Evolutionary conservation across 2,113 vertebrate genomes (phyloP).

Genomic region (Antennarius striatus): DNA sequence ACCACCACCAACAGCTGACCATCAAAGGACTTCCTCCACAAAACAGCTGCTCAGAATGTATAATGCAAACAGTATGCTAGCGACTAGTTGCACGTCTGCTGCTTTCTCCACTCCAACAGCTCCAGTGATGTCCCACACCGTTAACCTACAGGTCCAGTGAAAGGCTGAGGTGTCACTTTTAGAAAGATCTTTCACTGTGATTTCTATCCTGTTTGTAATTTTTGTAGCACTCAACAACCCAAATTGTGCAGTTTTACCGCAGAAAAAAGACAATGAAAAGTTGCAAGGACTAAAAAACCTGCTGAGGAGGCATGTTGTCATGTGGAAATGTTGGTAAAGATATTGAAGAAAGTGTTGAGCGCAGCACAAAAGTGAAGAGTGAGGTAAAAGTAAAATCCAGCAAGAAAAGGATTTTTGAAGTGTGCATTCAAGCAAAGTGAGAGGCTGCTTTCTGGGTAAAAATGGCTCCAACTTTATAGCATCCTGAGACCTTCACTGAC

Average conservation of each 20-base stretch:
- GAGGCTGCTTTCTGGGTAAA: conserved; percentile 12
- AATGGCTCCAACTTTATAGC: conserved; percentile 24
- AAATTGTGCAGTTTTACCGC: conserved; percentile 8
- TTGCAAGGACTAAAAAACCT: conserved; percentile 23
- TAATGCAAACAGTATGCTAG: conserved; percentile 60
- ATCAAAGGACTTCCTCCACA: conserved; percentile 73
- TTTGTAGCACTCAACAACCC: conserved; percentile 22
- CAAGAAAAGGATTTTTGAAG: conserved; percentile 13
- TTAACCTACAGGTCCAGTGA: conserved; percentile 34
- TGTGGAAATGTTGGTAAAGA: conserved; percentile 20
- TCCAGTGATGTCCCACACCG: conserved; percentile 52
- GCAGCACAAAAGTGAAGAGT: conserved; percentile 12
- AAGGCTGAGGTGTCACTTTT: conserved; percentile 11
- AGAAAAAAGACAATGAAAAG: conserved; percentile 12
- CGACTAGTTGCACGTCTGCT: conserved; percentile 36
- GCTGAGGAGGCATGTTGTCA: conserved; percentile 16
- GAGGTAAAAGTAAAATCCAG: conserved; percentile 18
- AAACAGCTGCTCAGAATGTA: conserved; percentile 73
- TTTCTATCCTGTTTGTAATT: conserved; percentile 24
- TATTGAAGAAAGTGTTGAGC: conserved; percentile 27
- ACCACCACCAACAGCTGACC: conserved; percentile 32
- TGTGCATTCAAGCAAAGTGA: conserved; percentile 37
- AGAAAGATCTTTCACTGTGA: conserved; percentile 13
- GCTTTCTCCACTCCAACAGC: conserved; percentile 48
- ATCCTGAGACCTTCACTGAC: not conserved